Conservation (phyloP, 2,797 vertebrate species). For the Tapera naevia region DNA sequence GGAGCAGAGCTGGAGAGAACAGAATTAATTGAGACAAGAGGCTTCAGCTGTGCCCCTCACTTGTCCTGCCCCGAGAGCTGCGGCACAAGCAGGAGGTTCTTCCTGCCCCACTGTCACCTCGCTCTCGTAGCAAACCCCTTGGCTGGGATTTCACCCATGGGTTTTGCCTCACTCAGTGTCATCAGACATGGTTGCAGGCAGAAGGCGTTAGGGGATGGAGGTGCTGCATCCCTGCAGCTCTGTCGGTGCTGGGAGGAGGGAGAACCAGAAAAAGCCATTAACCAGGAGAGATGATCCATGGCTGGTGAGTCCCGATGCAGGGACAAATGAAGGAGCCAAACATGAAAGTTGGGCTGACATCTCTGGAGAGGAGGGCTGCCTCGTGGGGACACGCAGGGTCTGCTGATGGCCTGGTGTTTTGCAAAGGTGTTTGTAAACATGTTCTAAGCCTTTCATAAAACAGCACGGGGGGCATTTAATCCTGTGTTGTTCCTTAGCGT, state of each 20-base stretch:
- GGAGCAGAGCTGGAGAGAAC: not conserved
- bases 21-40: not conserved
- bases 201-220: not conserved
- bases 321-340: not conserved
- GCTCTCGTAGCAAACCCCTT: fast-evolving
- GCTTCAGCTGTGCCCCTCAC: not conserved
- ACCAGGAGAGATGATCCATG: fast-evolving
- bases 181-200: too few relatives aligned
- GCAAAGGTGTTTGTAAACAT: not conserved
- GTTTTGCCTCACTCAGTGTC: not conserved
- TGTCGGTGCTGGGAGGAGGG: not conserved
- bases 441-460: not conserved
- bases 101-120: not conserved
- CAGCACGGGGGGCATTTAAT: fast-evolving
- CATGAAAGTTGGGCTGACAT: not conserved
- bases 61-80: not conserved
- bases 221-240: not conserved
- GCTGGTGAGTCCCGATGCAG: not conserved
- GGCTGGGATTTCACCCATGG: not conserved
- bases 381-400: not conserved
- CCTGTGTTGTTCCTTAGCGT: fast-evolving
- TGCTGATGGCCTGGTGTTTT: not conserved
- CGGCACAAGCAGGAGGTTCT: not conserved
- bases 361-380: not conserved
- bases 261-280: not conserved